Conservation (phyloP, 2,888 invertebrate genomes). For the Eupithecia abbreviata region DNA sequence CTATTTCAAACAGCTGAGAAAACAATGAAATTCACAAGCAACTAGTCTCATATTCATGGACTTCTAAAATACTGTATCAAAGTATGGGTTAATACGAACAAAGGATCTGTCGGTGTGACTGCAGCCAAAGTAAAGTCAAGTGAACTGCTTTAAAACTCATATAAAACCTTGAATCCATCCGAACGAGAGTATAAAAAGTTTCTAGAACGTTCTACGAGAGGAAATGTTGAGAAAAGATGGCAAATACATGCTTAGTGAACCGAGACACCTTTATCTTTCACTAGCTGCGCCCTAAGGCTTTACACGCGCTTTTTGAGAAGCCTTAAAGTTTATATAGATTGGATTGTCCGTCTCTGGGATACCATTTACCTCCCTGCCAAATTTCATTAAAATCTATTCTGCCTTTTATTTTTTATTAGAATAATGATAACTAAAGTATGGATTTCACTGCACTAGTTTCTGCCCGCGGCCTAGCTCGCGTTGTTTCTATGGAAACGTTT, state of each 20-base stretch:
- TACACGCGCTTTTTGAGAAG: too few species aligned
- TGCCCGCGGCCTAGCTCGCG: too few species aligned
- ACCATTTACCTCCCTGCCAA: too few species aligned
- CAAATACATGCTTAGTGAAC: neutral
- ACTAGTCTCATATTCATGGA: neutral
- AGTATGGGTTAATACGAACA: neutral
- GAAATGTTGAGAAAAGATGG: constrained; percentile 29
- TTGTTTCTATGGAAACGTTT: too few species aligned
- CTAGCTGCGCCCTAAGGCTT: neutral
- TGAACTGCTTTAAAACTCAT: constrained; percentile 59
- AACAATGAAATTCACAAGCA: too few species aligned
- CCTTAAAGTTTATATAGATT: too few species aligned
- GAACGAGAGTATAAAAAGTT: constrained; percentile 48
- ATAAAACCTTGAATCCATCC: constrained; percentile 54
- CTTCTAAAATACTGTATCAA: neutral
- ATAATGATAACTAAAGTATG: too few species aligned
- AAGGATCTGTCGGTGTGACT: constrained; percentile 2
- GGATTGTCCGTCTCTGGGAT: too few species aligned
- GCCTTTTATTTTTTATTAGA: too few species aligned
- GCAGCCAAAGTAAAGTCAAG: constrained; percentile 30
- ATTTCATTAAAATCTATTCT: too few species aligned
- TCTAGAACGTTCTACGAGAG: constrained; percentile 27
- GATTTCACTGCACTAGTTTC: too few species aligned
- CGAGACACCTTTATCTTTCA: neutral
- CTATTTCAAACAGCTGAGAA: too few species aligned